Conservation (phyloP, 2,888 invertebrate species). For the Cenopis cana region DNA sequence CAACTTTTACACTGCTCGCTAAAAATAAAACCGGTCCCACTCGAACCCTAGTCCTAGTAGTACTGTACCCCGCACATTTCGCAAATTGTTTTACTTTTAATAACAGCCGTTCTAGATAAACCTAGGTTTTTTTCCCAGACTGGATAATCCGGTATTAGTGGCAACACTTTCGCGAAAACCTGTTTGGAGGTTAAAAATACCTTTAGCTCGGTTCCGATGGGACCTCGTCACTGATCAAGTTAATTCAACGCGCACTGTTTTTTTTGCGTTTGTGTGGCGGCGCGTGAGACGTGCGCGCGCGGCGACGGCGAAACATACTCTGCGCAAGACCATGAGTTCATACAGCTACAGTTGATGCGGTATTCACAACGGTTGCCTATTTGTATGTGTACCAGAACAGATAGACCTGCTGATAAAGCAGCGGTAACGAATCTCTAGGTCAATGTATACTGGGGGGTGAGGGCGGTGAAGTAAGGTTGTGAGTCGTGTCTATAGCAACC, state of each 20-base stretch:
- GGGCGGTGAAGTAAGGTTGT: background rate
- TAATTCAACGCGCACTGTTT: slow-evolving; percentile 34
- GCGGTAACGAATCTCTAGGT: background rate
- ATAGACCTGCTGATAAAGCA: background rate
- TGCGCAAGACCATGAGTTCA: slow-evolving; percentile 8
- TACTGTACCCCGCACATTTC: slow-evolving; percentile 14
- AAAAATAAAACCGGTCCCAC: slow-evolving; percentile 23
- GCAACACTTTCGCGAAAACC: slow-evolving; percentile 70
- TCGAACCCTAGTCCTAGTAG: slow-evolving; percentile 1
- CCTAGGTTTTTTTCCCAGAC: slow-evolving; percentile 16
- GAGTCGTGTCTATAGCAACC: background rate
- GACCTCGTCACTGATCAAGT: slow-evolving; percentile 60
- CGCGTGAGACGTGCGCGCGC: slow-evolving; percentile 48
- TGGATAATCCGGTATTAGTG: slow-evolving; percentile 42
- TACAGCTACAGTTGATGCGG: background rate
- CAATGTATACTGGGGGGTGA: background rate
- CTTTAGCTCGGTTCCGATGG: slow-evolving; percentile 57
- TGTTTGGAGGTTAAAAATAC: slow-evolving; percentile 74
- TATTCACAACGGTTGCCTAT: background rate
- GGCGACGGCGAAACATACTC: slow-evolving; percentile 47
- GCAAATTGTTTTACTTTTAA: slow-evolving; percentile 22
- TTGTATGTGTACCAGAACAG: background rate
- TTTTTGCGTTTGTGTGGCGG: slow-evolving; percentile 46
- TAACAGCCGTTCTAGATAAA: slow-evolving; percentile 28
- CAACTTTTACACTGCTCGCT: slow-evolving; percentile 28